Percentiles rank a stretch among this genome's conserved stretches.
Conservation (phyloP, 2,888 invertebrate species). For the Galerucella pusilla region DNA sequence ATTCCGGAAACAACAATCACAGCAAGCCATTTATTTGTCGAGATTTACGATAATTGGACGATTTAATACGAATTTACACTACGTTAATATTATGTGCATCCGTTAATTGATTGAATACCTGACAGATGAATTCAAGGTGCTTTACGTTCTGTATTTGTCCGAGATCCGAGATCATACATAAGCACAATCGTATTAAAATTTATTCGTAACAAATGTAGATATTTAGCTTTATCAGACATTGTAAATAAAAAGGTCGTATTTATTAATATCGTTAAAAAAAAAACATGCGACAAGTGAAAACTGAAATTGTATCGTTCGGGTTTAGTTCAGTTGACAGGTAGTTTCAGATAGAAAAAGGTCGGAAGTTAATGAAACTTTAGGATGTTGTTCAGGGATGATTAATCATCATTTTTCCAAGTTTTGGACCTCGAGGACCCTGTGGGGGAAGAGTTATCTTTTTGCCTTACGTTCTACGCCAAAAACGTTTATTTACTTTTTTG, state of each 20-base stretch:
- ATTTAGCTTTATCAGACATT: neutral
- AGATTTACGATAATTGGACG: constrained; percentile 3
- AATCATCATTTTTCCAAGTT: too few species aligned
- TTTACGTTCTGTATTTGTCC: constrained; percentile 8
- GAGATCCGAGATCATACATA: constrained; percentile 1
- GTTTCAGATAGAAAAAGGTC: too few species aligned
- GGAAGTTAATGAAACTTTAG: too few species aligned
- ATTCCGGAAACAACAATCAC: neutral
- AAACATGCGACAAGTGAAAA: too few species aligned
- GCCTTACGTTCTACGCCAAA: too few species aligned
- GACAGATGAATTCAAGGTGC: constrained; percentile 4
- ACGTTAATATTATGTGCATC: constrained; percentile 10
- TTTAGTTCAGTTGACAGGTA: too few species aligned
- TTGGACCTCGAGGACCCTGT: too few species aligned
- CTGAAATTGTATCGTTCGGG: too few species aligned
- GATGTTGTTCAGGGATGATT: too few species aligned
- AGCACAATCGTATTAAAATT: neutral
- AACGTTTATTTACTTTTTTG: too few species aligned
- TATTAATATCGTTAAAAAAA: neutral
- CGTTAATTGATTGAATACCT: constrained; percentile 17
- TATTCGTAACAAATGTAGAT: constrained; percentile 4
- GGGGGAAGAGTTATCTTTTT: too few species aligned
- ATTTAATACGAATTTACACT: neutral
- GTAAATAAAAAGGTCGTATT: neutral
- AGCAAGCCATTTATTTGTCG: neutral